phyloP scores from a whole-genome alignment of 2,797 vertebrate species.

The Dromococcyx pavoninus region DNA sequence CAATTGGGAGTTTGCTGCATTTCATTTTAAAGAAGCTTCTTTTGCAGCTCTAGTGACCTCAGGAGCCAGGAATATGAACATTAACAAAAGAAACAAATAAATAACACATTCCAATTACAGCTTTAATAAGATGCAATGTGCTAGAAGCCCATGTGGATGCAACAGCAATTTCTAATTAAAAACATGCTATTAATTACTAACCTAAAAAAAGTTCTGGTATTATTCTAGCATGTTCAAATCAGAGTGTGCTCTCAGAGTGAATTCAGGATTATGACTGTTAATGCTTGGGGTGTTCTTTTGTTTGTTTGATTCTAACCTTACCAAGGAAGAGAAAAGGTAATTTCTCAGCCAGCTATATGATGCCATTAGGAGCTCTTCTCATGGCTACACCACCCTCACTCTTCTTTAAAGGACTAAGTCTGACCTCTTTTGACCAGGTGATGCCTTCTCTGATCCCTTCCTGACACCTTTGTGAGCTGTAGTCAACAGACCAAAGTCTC shows the following conservation, averaged over 20 bases:
- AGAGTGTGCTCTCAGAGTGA: not conserved
- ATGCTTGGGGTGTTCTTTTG: conserved; percentile 1
- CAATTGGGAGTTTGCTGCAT: conserved; percentile 11
- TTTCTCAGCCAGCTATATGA: not conserved
- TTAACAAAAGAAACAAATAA: conserved; percentile 54
- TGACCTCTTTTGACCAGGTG: not conserved
- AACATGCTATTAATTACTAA: conserved; percentile 64
- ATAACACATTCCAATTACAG: conserved; percentile 52
- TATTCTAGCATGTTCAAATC: not conserved
- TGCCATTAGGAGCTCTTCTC: not conserved
- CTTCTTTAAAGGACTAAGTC: not conserved
- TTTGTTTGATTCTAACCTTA: not conserved
- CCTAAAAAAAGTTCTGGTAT: not conserved
- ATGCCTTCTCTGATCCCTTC: not conserved
- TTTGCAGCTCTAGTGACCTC: conserved; percentile 46
- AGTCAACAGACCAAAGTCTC: not conserved
- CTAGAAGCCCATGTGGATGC: not conserved
- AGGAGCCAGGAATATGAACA: conserved; percentile 37
- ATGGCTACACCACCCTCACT: not conserved
- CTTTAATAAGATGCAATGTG: conserved; percentile 46
- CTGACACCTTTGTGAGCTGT: not conserved
- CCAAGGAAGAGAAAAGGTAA: not conserved
- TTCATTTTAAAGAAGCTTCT: conserved; percentile 43
- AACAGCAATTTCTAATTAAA: conserved; percentile 65
- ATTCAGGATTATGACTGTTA: not conserved